These are phyloP conservation scores for Exephanes ischioxanthus DNA, from an alignment of 2,888 invertebrate species.

Conservation along the genomic window DNA sequence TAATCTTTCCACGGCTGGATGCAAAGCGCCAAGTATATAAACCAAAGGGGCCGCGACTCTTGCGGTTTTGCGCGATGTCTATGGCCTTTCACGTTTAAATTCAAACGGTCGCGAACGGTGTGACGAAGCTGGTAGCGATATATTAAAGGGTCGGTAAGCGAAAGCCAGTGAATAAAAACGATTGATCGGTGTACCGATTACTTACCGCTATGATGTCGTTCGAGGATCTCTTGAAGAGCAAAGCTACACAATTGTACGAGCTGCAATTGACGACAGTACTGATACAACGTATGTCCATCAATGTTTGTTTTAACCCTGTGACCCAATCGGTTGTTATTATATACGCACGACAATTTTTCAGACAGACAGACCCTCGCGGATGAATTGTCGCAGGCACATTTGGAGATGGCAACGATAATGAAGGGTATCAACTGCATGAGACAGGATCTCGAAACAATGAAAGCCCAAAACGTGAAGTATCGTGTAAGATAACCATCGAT, in stretches of 20 bases:
- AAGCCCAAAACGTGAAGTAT: conserved; percentile 67
- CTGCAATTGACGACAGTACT: conserved; percentile 72
- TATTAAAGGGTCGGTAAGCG: background rate
- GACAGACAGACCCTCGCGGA: conserved; percentile 72
- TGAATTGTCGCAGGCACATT: conserved; percentile 66
- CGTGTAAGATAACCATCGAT: conserved; percentile 67
- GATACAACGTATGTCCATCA: conserved; percentile 70
- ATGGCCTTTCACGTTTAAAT: conserved; percentile 1
- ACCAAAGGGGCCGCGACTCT: background rate
- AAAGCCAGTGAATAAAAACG: background rate
- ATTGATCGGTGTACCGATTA: conserved; percentile 24
- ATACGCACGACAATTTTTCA: conserved; percentile 49
- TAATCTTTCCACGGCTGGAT: too few species aligned
- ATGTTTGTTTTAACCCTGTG: conserved; percentile 13
- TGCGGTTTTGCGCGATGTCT: background rate
- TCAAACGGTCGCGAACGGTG: conserved; percentile 19
- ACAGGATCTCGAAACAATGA: conserved; percentile 69
- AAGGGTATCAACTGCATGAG: conserved; percentile 64
- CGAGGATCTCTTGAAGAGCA: conserved; percentile 70
- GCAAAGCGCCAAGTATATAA: too few species aligned
- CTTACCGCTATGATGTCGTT: conserved; percentile 61
- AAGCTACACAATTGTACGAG: conserved; percentile 68
- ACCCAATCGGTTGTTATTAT: background rate
- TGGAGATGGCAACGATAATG: conserved; percentile 59
- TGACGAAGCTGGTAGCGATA: background rate